Percentiles rank a stretch among this genome's conserved stretches.
Conservation (phyloP, 2,888 invertebrate genomes). For the Hypselothyrea guttata region DNA sequence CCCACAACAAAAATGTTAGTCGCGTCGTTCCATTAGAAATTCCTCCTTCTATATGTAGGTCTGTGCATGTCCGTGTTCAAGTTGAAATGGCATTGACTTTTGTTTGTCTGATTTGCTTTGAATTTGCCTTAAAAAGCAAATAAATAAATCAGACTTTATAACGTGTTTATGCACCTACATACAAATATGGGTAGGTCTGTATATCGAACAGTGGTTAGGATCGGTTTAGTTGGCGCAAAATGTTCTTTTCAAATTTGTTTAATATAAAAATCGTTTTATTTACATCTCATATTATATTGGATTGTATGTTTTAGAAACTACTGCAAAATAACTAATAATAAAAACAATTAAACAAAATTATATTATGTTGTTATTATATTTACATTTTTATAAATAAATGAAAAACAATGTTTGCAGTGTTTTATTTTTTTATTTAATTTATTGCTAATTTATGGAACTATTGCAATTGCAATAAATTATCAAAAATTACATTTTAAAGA, state of each 20-base stretch:
- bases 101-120: slow-evolving; percentile 53
- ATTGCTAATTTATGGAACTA: too few species aligned
- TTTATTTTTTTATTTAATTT: background rate
- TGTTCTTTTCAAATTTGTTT: too few species aligned
- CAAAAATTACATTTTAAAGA: too few species aligned
- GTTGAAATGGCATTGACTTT: slow-evolving; percentile 64
- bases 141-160: slow-evolving; percentile 28
- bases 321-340: too few species aligned
- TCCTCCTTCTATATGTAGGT: slow-evolving; percentile 13
- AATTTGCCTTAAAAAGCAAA: slow-evolving; percentile 48
- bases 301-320: background rate
- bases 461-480: too few species aligned
- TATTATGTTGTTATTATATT: too few species aligned
- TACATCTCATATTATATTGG: too few species aligned
- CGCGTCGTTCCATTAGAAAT: slow-evolving; percentile 51
- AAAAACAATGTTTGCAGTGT: too few species aligned
- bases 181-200: background rate
- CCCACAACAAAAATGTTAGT: slow-evolving; percentile 14
- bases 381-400: too few species aligned
- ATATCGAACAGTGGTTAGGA: background rate
- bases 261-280: too few species aligned
- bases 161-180: slow-evolving; percentile 15
- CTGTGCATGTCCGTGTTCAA: slow-evolving; percentile 26
- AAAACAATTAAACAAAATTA: too few species aligned
- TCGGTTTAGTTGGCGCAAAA: too few species aligned